Base-by-base conservation (phyloP, 2,888 invertebrate genomes). In the Amblyjoppa fuscipennis region DNA sequence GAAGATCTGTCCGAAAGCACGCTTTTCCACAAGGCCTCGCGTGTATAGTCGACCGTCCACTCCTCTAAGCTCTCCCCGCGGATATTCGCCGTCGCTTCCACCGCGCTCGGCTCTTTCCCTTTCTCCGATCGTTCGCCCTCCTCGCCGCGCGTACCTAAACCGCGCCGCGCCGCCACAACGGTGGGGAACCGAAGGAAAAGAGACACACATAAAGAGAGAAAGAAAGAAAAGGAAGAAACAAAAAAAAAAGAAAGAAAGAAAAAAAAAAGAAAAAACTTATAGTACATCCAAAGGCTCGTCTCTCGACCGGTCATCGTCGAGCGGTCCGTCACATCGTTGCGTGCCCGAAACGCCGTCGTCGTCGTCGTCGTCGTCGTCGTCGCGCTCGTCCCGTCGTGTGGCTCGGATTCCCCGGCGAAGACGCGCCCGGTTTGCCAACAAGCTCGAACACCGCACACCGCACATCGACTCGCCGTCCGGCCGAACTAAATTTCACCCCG, bases 361-460 rank as follows among this genome's bases (percentile, higher is more conserved):
- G 71, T 49, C 70, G 61, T 20, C 20, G n/a, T 34, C 45, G 31
- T 38, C 53, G 81, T 69, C 81, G 73, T 74, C 73, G 77, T 78
- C 75, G 81, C 31, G 31, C 69, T 70, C 70, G 77, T 74, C 16
- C n/a, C 51, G 76, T 68, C 66, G 75, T 82, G 82, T 68, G 76
- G 79, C 79, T 83, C 85, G 85, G 85, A 80, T 80, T 80, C 80
- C 85, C 85, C 85, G 85, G 85, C 85, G 79, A 76, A 83, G 85
- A 85, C 85, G 85, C 85, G 85, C 85, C 83, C 85, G 82, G 85
- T 83, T 77, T 83, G 45, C 79, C 34, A 81, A 64, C 59, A 64
- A 73, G 68, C 68, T 41, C 34, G 25, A 20, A 20, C 20, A 20
- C 20, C 20, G 20, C 20, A 20, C 20, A 20, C 20, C 20, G 20